Evolutionary conservation across 2,113 vertebrate species (phyloP), one percentile per base, ranked within the genome.

Genomic region (Asarcornis scutulata): DNA sequence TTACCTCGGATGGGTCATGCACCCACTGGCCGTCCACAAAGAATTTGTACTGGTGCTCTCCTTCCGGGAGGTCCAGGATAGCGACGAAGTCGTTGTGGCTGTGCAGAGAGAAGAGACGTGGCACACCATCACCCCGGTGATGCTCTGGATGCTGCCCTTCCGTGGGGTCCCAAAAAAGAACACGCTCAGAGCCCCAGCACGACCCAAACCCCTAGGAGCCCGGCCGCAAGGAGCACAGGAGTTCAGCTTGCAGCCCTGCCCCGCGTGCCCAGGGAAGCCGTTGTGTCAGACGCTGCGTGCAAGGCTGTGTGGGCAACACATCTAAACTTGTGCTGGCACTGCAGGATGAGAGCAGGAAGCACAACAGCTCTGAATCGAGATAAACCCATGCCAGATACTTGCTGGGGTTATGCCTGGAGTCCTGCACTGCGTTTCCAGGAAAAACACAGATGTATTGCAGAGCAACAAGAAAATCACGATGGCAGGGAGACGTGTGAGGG

Each of bases 1-100:
- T 97, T 98, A 99, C 99, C 99, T 99, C 99, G 27, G 99, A 99
- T 0, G 99, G 98, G 94, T 99, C 99, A 55, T 99, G 99, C 68
- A 99, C 98, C 99, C 99, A 99, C 92, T 99, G 99, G 74, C 99
- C 99, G n/a, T 99, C 99, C 94, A 99, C 99, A 95, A 99, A 99
- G 95, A 99, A 99, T 95, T 99, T 99, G 97, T 99, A 99, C 94
- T 99, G 99, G 93, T 99, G 99, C 72, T 99, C 99, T 88, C 99
- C 99, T 95, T 99, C 99, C 6, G 99, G 99, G 79, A 99, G 98
- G 94, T 99, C 99, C 97, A 99, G 96, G 93, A 99, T 99, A 52
- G 99, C 99, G 17, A 99, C 99, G 92, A 99, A 99, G 95, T 99
- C 99, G 34, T 99, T 99, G 96, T 99, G 99, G 98, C 99, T 99